A percentile compares a stretch with the other conserved stretches of the same genome.
Conservation (phyloP, 2,113 vertebrate genomes). For the Todiramphus saurophagus region DNA sequence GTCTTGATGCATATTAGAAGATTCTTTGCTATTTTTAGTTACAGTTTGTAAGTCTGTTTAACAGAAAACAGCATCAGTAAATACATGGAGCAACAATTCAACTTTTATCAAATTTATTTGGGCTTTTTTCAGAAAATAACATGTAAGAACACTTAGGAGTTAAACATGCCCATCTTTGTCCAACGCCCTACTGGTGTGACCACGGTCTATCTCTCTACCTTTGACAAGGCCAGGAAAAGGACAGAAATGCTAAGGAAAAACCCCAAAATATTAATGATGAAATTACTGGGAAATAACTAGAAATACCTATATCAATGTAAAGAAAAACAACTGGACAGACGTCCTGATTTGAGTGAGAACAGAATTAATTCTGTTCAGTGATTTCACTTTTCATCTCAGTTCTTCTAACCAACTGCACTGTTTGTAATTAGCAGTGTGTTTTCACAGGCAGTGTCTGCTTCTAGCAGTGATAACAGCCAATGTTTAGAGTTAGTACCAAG, state of each 20-base stretch:
- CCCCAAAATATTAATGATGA: not conserved
- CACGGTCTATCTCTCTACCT: not conserved
- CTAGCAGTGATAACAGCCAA: too few relatives aligned
- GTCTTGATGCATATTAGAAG: not conserved
- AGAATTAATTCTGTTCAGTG: too few relatives aligned
- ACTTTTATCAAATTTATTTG: not conserved
- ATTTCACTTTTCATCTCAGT: too few relatives aligned
- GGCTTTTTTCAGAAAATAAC: not conserved
- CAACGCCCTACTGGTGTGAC: not conserved
- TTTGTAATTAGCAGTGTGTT: too few relatives aligned
- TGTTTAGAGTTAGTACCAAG: too few relatives aligned
- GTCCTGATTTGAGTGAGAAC: too few relatives aligned
- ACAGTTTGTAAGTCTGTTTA: slow-evolving; percentile 69
- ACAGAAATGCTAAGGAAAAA: not conserved
- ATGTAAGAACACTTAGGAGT: not conserved
- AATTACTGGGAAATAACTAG: not conserved
- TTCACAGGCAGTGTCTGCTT: too few relatives aligned
- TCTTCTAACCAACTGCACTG: too few relatives aligned
- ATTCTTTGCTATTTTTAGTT: not conserved
- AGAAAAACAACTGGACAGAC: not conserved
- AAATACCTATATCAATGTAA: not conserved
- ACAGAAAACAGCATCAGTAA: slow-evolving; percentile 30
- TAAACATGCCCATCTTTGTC: not conserved
- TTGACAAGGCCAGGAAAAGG: not conserved
- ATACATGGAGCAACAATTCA: not conserved